Conservation (phyloP, 2,888 invertebrate genomes). For the Xanthorhoe spadicearia region DNA sequence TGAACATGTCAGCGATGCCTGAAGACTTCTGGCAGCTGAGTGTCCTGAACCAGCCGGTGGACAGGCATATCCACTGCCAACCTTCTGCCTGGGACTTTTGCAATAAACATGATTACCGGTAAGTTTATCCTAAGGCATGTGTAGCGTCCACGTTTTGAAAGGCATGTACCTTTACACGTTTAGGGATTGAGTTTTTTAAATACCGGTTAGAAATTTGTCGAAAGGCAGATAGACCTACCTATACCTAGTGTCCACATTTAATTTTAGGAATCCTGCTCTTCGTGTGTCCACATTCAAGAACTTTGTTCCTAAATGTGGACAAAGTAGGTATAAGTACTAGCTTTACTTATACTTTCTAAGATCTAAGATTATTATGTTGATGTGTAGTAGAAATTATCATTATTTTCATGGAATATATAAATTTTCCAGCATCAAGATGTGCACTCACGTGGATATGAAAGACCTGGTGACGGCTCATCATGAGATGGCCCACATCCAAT, state of each 20-base stretch:
- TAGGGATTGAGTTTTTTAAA: no score
- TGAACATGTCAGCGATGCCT: slow-evolving; percentile 94
- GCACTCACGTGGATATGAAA: slow-evolving; percentile 93
- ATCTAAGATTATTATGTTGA: no score
- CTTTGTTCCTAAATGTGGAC: no score
- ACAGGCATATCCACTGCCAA: slow-evolving; percentile 92
- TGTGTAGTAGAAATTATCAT: not conserved
- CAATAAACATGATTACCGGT: slow-evolving; percentile 94
- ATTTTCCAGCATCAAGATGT: slow-evolving; percentile 92
- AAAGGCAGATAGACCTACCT: no score
- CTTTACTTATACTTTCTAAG: no score
- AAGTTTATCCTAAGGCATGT: slow-evolving; percentile 12
- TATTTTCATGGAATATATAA: not conserved
- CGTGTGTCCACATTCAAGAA: no score
- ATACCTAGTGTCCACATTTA: no score
- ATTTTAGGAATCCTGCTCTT: no score
- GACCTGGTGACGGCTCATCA: slow-evolving; percentile 95
- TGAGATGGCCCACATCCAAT: slow-evolving; percentile 96
- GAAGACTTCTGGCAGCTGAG: slow-evolving; percentile 95
- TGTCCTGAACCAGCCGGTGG: slow-evolving; percentile 91
- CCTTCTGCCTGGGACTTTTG: slow-evolving; percentile 98
- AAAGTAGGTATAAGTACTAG: no score
- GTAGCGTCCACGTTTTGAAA: no score
- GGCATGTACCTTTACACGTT: no score
- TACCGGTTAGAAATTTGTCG: no score